Evolutionary conservation across 2,113 vertebrate genomes (phyloP).

Genomic region (Sinocyclocheilus anophthalmus): DNA sequence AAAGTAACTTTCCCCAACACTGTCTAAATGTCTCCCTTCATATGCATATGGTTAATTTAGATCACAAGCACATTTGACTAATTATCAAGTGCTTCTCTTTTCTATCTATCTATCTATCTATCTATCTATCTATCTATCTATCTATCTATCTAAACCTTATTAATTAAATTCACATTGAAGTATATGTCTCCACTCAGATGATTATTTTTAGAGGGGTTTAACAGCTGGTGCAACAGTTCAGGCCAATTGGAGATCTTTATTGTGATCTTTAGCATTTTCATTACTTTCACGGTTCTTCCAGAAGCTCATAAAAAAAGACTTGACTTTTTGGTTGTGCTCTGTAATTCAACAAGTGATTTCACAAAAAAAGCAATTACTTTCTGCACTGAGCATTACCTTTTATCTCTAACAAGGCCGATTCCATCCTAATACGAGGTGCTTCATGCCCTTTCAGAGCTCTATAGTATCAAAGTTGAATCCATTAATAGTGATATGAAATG

Average conservation of each 20-base stretch:
- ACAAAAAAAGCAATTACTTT: slow-evolving; percentile 55
- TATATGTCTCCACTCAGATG: background rate
- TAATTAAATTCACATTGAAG: background rate
- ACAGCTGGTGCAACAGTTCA: background rate
- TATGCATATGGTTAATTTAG: background rate
- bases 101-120: no score
- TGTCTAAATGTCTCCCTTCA: slow-evolving; percentile 12
- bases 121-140: no score
- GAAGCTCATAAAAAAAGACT: slow-evolving; percentile 11
- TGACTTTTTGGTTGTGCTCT: slow-evolving; percentile 5
- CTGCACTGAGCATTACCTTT: slow-evolving; percentile 48
- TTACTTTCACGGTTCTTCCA: slow-evolving; percentile 10
- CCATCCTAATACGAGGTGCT: slow-evolving; percentile 48
- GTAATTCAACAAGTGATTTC: slow-evolving; percentile 47
- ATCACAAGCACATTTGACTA: slow-evolving; percentile 15
- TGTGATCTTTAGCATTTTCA: slow-evolving; percentile 25
- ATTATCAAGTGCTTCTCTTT: background rate
- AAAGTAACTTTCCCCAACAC: no score
- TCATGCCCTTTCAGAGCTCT: slow-evolving; percentile 39
- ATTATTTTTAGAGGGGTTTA: background rate
- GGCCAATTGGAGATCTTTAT: slow-evolving; percentile 9
- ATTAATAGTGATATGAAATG: slow-evolving; percentile 50
- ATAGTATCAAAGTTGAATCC: slow-evolving; percentile 38
- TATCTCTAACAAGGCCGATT: slow-evolving; percentile 36
- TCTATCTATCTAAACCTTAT: no score